Evolutionary conservation across 1,140 invertebrate genomes (phyloP).

Genomic region (Eupristina koningsbergeri): DNA sequence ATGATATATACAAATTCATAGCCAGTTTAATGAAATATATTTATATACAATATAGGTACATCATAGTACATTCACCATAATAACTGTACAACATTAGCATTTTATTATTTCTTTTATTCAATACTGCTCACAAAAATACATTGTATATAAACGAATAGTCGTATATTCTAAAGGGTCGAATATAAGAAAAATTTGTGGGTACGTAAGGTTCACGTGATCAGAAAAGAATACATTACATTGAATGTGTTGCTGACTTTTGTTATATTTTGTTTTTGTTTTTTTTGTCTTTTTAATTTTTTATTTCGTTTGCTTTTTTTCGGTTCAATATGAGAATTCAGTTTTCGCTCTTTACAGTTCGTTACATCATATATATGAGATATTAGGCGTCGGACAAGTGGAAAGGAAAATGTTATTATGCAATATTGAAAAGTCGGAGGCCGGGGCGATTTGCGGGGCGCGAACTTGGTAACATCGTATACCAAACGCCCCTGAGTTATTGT

Average conservation of each 20-base stretch:
- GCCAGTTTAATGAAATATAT: slow-evolving; percentile 72
- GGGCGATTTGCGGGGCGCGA: slow-evolving; percentile 48
- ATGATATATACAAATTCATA: slow-evolving; percentile 69
- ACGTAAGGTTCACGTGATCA: slow-evolving; percentile 3
- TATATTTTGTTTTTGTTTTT: not conserved
- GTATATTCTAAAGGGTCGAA: slow-evolving; percentile 21
- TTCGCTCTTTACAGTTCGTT: slow-evolving; percentile 28
- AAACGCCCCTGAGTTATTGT: slow-evolving; percentile 4
- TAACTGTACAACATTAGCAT: slow-evolving; percentile 69
- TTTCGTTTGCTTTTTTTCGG: slow-evolving; percentile 10
- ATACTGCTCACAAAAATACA: slow-evolving; percentile 71
- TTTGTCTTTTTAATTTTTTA: not conserved
- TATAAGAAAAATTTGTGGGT: slow-evolving; percentile 35
- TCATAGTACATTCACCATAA: slow-evolving; percentile 68
- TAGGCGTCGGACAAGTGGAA: not conserved
- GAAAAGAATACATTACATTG: slow-evolving; percentile 28
- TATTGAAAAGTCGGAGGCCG: slow-evolving; percentile 46
- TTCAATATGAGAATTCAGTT: slow-evolving; percentile 39
- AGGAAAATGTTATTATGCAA: not conserved
- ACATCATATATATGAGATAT: slow-evolving; percentile 7
- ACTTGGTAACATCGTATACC: slow-evolving; percentile 54
- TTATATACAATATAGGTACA: slow-evolving; percentile 73
- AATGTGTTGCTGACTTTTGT: slow-evolving; percentile 24
- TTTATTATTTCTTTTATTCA: slow-evolving; percentile 56
- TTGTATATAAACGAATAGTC: slow-evolving; percentile 46